phyloP scores from a whole-genome alignment of 1,140 invertebrate species.

The Hypothenemus hampei region DNA sequence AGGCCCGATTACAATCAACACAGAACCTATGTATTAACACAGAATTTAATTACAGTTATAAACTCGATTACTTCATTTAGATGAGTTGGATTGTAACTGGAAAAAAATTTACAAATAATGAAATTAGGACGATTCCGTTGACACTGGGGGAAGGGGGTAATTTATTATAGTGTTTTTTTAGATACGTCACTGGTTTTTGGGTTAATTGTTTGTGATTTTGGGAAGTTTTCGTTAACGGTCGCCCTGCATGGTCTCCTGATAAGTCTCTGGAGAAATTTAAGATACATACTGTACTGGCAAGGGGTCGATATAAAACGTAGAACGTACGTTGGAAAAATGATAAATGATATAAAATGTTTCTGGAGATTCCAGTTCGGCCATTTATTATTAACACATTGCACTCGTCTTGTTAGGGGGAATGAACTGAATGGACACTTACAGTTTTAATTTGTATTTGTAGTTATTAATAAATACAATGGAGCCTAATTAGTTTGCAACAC shows the following conservation, averaged over 20 bases:
- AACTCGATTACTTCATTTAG: background rate
- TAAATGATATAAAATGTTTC: conserved; percentile 4
- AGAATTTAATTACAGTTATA: background rate
- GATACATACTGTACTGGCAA: background rate
- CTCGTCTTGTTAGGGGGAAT: too few relatives aligned
- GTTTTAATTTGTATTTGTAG: background rate
- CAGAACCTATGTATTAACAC: background rate
- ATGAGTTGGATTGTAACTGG: background rate
- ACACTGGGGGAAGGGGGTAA: background rate
- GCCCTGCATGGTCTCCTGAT: too few relatives aligned
- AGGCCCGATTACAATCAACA: background rate
- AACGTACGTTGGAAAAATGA: conserved; percentile 4
- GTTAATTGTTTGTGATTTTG: background rate
- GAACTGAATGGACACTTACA: too few relatives aligned
- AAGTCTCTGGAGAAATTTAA: conserved; percentile 3
- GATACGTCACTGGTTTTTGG: background rate
- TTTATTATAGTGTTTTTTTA: background rate
- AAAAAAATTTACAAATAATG: background rate
- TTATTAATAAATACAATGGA: background rate
- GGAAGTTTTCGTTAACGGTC: background rate
- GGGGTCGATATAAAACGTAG: conserved; percentile 2
- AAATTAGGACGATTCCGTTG: background rate
- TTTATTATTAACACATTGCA: too few relatives aligned
- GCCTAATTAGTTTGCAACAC: background rate
- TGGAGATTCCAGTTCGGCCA: too few relatives aligned